phyloP scores from a whole-genome alignment of 1,140 invertebrate species.

The Mercenaria mercenaria region DNA sequence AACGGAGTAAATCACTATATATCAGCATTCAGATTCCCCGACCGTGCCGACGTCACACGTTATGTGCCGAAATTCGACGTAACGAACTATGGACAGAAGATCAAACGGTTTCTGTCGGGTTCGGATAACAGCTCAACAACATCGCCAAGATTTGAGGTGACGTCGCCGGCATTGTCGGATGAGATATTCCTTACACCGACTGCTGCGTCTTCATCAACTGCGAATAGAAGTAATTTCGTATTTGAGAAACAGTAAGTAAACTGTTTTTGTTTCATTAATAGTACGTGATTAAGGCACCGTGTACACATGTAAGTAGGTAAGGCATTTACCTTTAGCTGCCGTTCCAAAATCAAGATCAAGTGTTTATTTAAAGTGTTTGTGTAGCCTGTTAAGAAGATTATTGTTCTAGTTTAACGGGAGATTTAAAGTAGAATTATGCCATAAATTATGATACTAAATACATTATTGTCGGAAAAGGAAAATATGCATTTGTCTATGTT shows the following conservation, averaged over 20 bases:
- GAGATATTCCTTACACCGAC: constrained; percentile 29
- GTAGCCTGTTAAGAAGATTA: too few species aligned
- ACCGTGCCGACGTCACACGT: neutral
- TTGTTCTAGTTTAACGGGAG: too few species aligned
- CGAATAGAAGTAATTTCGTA: neutral
- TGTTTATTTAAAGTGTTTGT: too few species aligned
- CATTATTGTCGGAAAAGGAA: too few species aligned
- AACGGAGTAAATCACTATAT: constrained; percentile 30
- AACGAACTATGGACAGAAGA: constrained; percentile 10
- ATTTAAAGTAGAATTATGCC: too few species aligned
- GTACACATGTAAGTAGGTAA: too few species aligned
- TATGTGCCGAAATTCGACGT: constrained; percentile 24
- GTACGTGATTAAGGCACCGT: too few species aligned
- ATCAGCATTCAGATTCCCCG: constrained; percentile 15
- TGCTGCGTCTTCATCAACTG: neutral
- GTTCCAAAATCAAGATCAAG: too few species aligned
- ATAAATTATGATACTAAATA: too few species aligned
- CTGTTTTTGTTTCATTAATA: too few species aligned
- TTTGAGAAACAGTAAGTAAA: neutral
- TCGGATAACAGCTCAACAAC: neutral
- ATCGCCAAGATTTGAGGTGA: neutral
- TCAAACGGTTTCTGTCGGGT: neutral
- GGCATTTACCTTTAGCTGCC: too few species aligned
- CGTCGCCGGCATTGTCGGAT: constrained; percentile 9
- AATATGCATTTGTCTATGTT: too few species aligned